Evolutionary conservation across 2,888 invertebrate genomes (phyloP), one percentile per base, ranked within the genome.

Genomic region (Masnerella sp.): DNA sequence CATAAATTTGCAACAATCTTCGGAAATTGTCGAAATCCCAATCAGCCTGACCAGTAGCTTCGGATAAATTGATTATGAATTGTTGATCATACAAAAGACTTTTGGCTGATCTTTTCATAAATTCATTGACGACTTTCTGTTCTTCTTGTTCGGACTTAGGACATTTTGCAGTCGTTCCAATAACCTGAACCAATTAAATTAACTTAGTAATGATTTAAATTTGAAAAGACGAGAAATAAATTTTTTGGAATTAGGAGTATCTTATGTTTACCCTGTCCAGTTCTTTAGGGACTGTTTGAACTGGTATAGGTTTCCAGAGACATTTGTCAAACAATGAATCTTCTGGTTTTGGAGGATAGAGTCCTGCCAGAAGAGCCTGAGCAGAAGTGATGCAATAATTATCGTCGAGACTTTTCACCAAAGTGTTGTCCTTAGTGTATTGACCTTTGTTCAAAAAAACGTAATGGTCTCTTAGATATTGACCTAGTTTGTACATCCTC

Each of bases 381-480:
- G 95, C 96, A 83, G 96, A 96, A 93, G 95, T 94, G 79, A 96
- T 88, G 81, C 96, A 96, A 54, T 97, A 90, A 73, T 96, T 94
- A 64, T 92, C 90, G 82, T 94, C 94, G 77, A 96, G 96, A 84
- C 95, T 95, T 5, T 90, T 87, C 1, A 93, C 89, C 72, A 80
- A 22, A 3, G 78, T 77, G 14, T 61, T 77, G 1, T 67, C 51
- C 4, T 71, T 73, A 1, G 56, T 22, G 65, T 83, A 85, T 47
- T 79, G 81, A 42, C 90, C 88, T 0, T 92, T 91, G 59, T 94
- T 88, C 74, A 93, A 90, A 34, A 90, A 89, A 30, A 90, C 90
- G 85, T 96, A 97, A 71, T 93, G 90, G 76, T 89, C 88, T 59
- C 93, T 90, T 54, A 95, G 89, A 83, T 91, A 93, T 79, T 90